A percentile compares a stretch with the other conserved stretches of the same genome.
These are phyloP conservation scores for Petrocephalus sullivani DNA, from an alignment of 2,797 vertebrate genomes.

Conservation along the genomic window DNA sequence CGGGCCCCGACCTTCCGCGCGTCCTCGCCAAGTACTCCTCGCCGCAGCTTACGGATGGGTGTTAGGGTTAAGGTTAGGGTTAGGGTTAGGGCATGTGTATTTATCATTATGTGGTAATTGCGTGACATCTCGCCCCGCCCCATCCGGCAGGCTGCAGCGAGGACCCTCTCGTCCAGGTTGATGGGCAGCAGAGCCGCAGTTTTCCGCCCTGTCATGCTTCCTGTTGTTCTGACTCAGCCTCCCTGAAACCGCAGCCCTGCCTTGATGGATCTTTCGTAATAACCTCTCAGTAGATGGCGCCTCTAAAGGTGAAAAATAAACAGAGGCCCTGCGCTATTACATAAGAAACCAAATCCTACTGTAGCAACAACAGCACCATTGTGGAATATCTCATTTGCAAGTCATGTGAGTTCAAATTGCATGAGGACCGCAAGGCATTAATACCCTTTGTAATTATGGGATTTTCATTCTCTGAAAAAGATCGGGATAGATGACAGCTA, in stretches of 20 bases:
- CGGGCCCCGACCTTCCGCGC: neutral
- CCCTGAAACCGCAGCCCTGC: neutral
- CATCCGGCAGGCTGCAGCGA: too few relatives aligned
- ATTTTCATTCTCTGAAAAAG: neutral
- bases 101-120: too few relatives aligned
- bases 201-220: neutral
- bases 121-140: too few relatives aligned
- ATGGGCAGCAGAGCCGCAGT: neutral
- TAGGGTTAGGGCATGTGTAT: too few relatives aligned
- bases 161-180: too few relatives aligned
- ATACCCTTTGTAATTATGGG: neutral
- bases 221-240: neutral
- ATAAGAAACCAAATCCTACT: neutral
- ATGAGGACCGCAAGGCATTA: neutral
- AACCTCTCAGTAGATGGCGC: neutral
- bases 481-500: neutral
- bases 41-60: too few relatives aligned
- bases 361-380: neutral
- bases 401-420: neutral
- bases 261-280: neutral
- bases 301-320: constrained; percentile 1
- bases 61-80: too few relatives aligned
- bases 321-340: neutral
- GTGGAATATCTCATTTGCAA: neutral
- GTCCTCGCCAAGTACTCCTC: too few relatives aligned